Conservation (phyloP, 2,113 vertebrate genomes). For the Urocitellus parryii region DNA sequence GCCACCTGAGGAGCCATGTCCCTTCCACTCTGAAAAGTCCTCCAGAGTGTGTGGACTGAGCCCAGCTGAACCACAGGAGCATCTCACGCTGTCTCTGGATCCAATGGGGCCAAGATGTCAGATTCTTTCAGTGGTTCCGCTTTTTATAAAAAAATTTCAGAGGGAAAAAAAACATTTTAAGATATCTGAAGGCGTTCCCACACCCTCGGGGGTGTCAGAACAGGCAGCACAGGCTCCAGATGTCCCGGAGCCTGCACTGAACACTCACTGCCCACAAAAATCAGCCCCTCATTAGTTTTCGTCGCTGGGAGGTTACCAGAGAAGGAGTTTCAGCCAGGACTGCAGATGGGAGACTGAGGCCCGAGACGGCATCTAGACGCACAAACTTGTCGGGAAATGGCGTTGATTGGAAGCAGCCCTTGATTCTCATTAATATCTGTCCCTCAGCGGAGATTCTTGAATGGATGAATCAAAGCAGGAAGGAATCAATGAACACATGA, state of each 20-base stretch:
- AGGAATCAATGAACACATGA: rapidly evolving
- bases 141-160: not conserved
- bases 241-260: rapidly evolving
- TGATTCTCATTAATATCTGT: not conserved
- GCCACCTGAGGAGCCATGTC: rapidly evolving
- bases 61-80: rapidly evolving
- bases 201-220: not conserved
- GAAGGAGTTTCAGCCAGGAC: not conserved
- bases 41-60: rapidly evolving
- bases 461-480: not conserved
- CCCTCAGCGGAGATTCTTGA: not conserved
- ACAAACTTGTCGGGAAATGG: not conserved
- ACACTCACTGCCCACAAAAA: not conserved
- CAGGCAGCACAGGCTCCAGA: not conserved
- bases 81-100: rapidly evolving
- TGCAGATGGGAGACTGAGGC: not conserved
- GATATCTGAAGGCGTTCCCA: not conserved
- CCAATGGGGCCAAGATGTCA: no score
- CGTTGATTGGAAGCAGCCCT: not conserved
- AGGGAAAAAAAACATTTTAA: not conserved
- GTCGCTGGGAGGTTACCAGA: not conserved
- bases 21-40: rapidly evolving
- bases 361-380: not conserved
- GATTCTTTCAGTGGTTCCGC: not conserved
- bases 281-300: slow-evolving; percentile 1